These are phyloP conservation scores for Seriola dumerili DNA, from an alignment of 2,113 vertebrate species.

Conservation along the genomic window DNA sequence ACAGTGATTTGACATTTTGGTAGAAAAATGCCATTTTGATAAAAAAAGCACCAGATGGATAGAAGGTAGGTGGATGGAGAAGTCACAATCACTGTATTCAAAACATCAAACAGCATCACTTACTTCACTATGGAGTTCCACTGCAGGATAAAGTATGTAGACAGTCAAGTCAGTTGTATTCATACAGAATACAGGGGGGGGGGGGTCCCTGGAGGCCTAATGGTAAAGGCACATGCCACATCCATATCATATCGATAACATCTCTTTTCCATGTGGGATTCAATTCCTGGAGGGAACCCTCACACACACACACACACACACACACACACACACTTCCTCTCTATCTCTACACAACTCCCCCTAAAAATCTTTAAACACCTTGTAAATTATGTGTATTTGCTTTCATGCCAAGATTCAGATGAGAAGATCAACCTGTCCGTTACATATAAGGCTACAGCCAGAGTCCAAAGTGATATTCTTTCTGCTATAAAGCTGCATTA, in stretches of 20 bases:
- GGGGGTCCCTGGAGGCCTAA: too few species aligned
- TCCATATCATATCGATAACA: not conserved
- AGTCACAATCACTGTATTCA: not conserved
- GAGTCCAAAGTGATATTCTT: too few species aligned
- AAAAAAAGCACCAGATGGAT: not conserved
- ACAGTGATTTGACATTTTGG: constrained; percentile 25
- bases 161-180: not conserved
- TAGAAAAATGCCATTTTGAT: constrained; percentile 5
- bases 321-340: too few species aligned
- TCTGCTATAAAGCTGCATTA: too few species aligned
- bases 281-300: not conserved
- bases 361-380: too few species aligned
- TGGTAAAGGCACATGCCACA: too few species aligned
- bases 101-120: not conserved
- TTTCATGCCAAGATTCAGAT: too few species aligned
- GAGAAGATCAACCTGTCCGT: too few species aligned
- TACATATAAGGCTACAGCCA: too few species aligned
- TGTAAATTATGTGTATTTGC: too few species aligned
- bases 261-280: not conserved
- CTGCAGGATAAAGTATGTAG: not conserved
- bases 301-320: too few species aligned
- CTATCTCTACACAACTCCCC: too few species aligned
- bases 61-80: not conserved
- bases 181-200: not conserved
- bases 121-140: not conserved